These are phyloP conservation scores for Coryphaenoides rupestris DNA, from an alignment of 2,113 vertebrate species.

Conservation along the genomic window DNA sequence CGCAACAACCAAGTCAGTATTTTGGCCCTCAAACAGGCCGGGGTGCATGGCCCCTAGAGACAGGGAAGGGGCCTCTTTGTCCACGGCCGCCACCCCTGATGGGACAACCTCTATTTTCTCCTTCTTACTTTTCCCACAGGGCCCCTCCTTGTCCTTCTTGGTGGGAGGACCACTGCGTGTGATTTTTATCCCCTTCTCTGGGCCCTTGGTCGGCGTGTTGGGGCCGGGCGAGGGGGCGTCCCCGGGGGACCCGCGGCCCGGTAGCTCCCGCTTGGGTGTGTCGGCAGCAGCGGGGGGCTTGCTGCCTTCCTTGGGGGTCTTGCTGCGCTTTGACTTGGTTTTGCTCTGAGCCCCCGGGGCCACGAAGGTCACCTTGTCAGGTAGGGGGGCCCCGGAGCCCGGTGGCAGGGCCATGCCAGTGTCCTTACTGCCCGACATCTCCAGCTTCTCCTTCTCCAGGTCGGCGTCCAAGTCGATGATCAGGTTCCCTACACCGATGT, in stretches of 20 bases:
- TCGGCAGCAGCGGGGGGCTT: conserved; percentile 80
- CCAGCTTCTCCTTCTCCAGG: conserved; percentile 97
- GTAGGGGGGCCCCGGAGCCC: conserved; percentile 85
- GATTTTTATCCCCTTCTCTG: conserved; percentile 84
- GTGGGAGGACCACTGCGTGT: conserved; percentile 78
- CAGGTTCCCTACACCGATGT: conserved; percentile 96
- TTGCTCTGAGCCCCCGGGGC: conserved; percentile 88
- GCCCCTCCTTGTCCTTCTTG: conserved; percentile 91
- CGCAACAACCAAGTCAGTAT: conserved; percentile 71
- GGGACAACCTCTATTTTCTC: conserved; percentile 84
- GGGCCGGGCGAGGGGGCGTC: conserved; percentile 50
- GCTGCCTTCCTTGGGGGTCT: conserved; percentile 87
- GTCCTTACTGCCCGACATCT: conserved; percentile 96
- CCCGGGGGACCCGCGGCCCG: conserved; percentile 59
- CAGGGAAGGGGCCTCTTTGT: conserved; percentile 75
- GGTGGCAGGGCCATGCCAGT: conserved; percentile 81
- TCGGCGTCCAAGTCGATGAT: conserved; percentile 98
- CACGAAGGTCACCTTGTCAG: conserved; percentile 96
- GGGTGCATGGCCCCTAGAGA: conserved; percentile 27
- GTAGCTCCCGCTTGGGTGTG: conserved; percentile 85
- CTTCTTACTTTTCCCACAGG: conserved; percentile 88
- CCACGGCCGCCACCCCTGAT: conserved; percentile 47
- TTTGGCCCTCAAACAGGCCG: conserved; percentile 79
- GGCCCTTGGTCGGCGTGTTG: conserved; percentile 73
- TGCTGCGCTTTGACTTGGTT: conserved; percentile 94